Evolutionary conservation across 2,113 vertebrate species (phyloP).

Genomic region (Heterochromis multidens): DNA sequence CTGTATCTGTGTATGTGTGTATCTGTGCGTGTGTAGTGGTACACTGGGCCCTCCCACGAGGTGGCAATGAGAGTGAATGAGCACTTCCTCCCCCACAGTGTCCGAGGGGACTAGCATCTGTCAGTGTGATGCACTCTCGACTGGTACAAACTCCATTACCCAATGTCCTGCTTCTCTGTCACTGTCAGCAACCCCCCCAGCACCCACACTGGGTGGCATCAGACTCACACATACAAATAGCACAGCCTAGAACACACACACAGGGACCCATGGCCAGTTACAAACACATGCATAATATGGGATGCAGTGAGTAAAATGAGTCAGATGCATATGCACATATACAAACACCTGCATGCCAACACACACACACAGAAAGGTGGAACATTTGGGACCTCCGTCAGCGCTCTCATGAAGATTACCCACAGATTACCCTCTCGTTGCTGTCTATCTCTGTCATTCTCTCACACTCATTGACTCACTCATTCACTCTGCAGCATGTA

Average conservation of each 20-base stretch:
- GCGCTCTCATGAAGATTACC: slow-evolving; percentile 6
- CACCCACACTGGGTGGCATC: not conserved
- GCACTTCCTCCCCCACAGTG: slow-evolving; percentile 51
- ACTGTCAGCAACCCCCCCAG: slow-evolving; percentile 44
- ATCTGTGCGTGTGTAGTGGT: not conserved
- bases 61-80: slow-evolving; percentile 58
- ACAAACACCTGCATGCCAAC: not conserved
- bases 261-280: not conserved
- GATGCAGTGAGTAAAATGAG: not conserved
- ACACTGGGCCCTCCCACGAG: slow-evolving; percentile 42
- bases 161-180: slow-evolving; percentile 54
- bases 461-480: not conserved
- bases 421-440: not conserved
- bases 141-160: slow-evolving; percentile 72
- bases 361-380: not conserved
- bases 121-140: slow-evolving; percentile 64
- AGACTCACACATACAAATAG: not conserved
- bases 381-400: not conserved
- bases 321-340: not conserved
- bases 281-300: not conserved
- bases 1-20: not conserved
- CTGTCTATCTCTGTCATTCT: slow-evolving; percentile 14
- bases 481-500: not conserved
- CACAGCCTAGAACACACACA: not conserved
- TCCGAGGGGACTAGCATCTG: slow-evolving; percentile 58